Base-by-base conservation (phyloP, 2,797 vertebrate species). In the Cyprinodon diabolis region DNA sequence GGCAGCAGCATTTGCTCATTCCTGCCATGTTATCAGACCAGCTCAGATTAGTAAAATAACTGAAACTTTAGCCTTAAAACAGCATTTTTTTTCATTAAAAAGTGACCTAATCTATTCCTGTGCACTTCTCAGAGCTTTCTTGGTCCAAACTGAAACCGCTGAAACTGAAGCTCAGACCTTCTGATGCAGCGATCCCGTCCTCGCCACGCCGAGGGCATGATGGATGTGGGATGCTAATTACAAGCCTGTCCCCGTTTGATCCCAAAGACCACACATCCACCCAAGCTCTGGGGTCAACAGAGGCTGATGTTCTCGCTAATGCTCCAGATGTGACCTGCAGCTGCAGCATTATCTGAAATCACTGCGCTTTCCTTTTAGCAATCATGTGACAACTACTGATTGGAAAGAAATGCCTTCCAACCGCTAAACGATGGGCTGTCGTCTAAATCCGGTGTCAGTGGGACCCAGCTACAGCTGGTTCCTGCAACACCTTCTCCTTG, bases 281-380 rank as follows among this genome's bases (percentile, higher is more conserved):
- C 52, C 45, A 71, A 77, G 69, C 80, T 73, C 55, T 71, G 79
- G 30, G 87, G 83, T 87, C 65, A 77, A 71, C 35, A 62, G 23
- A 72, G 1, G 52, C 62, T 68, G 77, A 76, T 63, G 84, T 86
- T 85, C 80, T 52, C 43, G 74, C 49, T 78, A 45, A 35, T 3
- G 69, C 75, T 86, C 82, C 88, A 93, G 91, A 84, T 92, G 90
- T 90, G 69, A 68, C 69, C 69, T 40, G 55, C 30, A 55, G 56
- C 40, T 47, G 73, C 73, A 69, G 78, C 84, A 68, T 67, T 40
- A 25, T 55, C 74, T 56, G 45, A 23, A 54, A 65, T 71, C 63
- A 19, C 56, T 51, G 70, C 58, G 21, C 45, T 71, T 23, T 67
- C 37, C 23, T 65, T 23, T 56, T 56, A 73, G 73, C 47, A 60